Percentiles rank a stretch among this genome's conserved stretches.
These are phyloP conservation scores for Halictus ligatus DNA, from an alignment of 2,888 invertebrate genomes.

Conservation along the genomic window DNA sequence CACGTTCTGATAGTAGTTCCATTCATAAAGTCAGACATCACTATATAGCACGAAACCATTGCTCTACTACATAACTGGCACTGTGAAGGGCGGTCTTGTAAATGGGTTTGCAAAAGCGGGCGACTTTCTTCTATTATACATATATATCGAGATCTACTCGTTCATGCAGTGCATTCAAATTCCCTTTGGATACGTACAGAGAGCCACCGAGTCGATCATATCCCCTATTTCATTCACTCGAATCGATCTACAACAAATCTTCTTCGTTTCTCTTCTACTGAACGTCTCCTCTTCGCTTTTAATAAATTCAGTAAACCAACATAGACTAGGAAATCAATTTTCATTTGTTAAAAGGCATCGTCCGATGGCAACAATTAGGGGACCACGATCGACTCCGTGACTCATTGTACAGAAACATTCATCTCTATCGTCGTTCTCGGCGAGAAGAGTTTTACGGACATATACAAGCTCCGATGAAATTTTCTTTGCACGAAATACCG, in stretches of 20 bases:
- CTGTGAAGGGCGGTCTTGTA: constrained; percentile 57
- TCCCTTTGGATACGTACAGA: constrained; percentile 39
- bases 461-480: constrained; percentile 8
- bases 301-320: not conserved
- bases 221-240: not conserved
- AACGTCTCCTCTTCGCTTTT: not conserved
- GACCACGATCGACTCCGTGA: constrained; percentile 3
- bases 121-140: constrained; percentile 57
- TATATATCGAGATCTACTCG: constrained; percentile 56
- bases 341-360: not conserved
- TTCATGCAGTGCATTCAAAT: constrained; percentile 60
- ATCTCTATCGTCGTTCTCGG: constrained; percentile 35
- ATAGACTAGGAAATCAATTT: not conserved
- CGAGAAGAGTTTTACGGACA: not conserved
- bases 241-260: not conserved
- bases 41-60: constrained; percentile 66
- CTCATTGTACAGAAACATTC: constrained; percentile 42
- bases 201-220: constrained; percentile 2
- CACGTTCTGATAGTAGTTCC: constrained; percentile 27
- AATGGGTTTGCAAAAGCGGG: constrained; percentile 58
- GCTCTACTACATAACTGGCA: constrained; percentile 70
- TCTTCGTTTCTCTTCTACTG: not conserved
- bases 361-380: constrained; percentile 5
- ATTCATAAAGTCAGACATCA: constrained; percentile 58
- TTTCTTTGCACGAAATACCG: not conserved